These are phyloP conservation scores for Perodicticus potto DNA, from an alignment of 2,797 vertebrate species.

Conservation along the genomic window DNA sequence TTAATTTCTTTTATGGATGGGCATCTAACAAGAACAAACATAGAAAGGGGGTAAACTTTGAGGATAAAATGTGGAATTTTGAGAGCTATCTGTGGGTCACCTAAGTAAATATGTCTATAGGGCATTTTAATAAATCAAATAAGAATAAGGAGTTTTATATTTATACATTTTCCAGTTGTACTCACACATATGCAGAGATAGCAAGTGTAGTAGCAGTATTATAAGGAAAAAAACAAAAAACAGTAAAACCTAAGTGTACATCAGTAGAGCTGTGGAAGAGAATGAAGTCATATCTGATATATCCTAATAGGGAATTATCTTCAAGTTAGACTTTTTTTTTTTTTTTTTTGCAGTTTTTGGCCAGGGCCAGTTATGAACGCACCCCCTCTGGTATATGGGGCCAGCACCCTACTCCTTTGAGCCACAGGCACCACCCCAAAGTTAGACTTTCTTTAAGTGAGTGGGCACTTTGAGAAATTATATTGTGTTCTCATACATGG, in stretches of 20 bases:
- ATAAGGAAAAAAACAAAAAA: not conserved
- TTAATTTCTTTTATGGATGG: not conserved
- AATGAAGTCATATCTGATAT: slow-evolving; percentile 47
- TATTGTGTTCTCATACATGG: slow-evolving; percentile 1
- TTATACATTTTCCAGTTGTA: not conserved
- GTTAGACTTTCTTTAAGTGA: slow-evolving; percentile 21
- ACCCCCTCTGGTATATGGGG: too few relatives aligned
- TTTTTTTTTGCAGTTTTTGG: not conserved
- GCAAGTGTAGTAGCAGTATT: not conserved
- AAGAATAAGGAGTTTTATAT: slow-evolving; percentile 10
- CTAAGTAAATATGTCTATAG: slow-evolving; percentile 18
- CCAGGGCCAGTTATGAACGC: too few relatives aligned
- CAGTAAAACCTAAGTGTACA: not conserved
- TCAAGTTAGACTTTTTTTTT: not conserved
- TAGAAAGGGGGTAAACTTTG: not conserved
- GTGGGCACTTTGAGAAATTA: slow-evolving; percentile 23
- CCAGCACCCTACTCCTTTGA: too few relatives aligned
- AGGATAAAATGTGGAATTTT: slow-evolving; percentile 50
- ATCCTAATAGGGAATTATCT: not conserved
- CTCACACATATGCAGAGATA: slow-evolving; percentile 26
- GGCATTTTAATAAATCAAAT: not conserved
- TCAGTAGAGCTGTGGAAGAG: slow-evolving; percentile 8
- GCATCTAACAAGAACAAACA: not conserved
- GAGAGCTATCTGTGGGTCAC: not conserved
- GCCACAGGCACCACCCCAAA: too few relatives aligned